A percentile compares a stretch with the other conserved stretches of the same genome.
Evolutionary conservation across 64 coral and sea anemone genomes (phyloP).

Genomic region (Pocillopora verrucosa): DNA sequence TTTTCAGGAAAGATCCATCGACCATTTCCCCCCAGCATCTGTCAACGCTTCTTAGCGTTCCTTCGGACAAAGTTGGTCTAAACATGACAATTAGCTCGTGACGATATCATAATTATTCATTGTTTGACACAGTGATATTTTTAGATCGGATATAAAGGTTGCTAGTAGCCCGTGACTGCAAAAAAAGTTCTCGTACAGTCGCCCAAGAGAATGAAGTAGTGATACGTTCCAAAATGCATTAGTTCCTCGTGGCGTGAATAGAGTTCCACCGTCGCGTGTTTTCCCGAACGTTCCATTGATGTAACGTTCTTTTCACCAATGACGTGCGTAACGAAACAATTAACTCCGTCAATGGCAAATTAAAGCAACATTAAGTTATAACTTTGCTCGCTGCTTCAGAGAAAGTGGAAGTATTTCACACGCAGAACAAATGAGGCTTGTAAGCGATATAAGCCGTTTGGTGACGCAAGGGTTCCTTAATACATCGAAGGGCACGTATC

Average conservation of each 20-base stretch:
- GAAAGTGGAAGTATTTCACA: neutral
- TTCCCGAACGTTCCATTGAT: slow-evolving; percentile 9
- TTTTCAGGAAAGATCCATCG: neutral
- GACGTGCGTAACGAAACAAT: slow-evolving; percentile 9
- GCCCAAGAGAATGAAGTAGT: neutral
- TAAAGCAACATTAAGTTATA: slow-evolving; percentile 13
- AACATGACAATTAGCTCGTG: neutral
- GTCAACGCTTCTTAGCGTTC: neutral
- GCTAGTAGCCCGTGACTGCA: neutral
- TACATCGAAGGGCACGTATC: no score
- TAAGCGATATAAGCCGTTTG: neutral
- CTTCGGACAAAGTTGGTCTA: neutral
- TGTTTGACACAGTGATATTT: no score
- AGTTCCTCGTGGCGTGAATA: neutral
- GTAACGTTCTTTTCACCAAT: neutral
- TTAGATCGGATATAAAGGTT: neutral
- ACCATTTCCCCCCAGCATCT: neutral
- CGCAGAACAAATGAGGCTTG: neutral
- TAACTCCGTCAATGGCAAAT: slow-evolving; percentile 8
- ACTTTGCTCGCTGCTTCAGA: neutral
- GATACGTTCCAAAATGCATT: neutral
- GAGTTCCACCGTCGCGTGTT: neutral
- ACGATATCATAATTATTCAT: slow-evolving; percentile 1
- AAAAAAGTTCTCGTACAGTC: neutral
- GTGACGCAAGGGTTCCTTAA: neutral